Evolutionary conservation across 2,888 invertebrate genomes (phyloP), one percentile per base, ranked within the genome.

Genomic region (Eudasyphora cyanicolor): DNA sequence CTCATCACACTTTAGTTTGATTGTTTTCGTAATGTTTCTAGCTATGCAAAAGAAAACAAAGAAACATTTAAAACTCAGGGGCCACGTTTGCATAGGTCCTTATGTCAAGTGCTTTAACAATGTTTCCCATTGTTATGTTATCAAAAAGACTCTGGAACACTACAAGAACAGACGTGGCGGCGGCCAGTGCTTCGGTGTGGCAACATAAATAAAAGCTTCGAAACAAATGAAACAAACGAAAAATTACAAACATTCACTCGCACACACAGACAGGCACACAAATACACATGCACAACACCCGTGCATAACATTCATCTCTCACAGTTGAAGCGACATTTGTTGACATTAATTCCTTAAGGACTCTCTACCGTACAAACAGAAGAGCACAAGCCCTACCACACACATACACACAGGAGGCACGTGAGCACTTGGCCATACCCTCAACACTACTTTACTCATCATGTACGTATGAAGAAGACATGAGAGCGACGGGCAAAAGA

Each of bases 341-440:
- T 82, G 79, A 77, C 82, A 82, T 60, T 83, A 75, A 83, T 83
- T 77, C 83, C 77, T 74, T 42, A 57, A 71, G 80, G 83, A 80
- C 77, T n/a, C 74, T 71, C 42, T 38, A 38, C 12, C 38, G 35
- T 38, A 19, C 38, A 35, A 64, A 64, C 19, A 14, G 29, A n/a
- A 19, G n/a, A 1, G 14, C 35, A 29, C n/a, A n/a, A n/a, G n/a
- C n/a, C n/a, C n/a, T n/a, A n/a, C n/a, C n/a, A n/a, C n/a, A n/a
- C n/a, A n/a, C 29, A 60, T 27, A 27, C 60, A 29, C n/a, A 60
- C 60, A 60, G 27, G 7, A n/a, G n/a, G n/a, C n/a, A n/a, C n/a
- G n/a, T n/a, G n/a, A n/a, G n/a, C n/a, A n/a, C n/a, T n/a, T n/a
- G n/a, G n/a, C n/a, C n/a, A n/a, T n/a, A n/a, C n/a, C n/a, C n/a